Evolutionary conservation across 2,888 invertebrate species (phyloP), one percentile per base, ranked within the genome.

Genomic region (Cephus pygmeus): DNA sequence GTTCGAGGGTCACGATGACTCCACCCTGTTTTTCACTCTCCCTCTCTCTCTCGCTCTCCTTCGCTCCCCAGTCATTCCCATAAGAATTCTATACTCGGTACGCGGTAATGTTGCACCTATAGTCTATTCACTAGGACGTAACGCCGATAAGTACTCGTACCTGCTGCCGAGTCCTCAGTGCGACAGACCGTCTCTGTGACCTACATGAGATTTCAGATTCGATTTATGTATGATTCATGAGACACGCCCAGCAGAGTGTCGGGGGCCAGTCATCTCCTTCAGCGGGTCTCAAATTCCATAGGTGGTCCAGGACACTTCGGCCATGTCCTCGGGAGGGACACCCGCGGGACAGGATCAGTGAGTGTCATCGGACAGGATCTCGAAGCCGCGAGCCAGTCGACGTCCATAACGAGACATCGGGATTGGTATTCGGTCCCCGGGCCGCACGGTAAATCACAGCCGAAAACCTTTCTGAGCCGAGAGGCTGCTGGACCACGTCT

Each of bases 211-310:
- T 79, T 78, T 76, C 69, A 79, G 77, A 81, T 81, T 80, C 81
- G 83, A 84, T 84, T 84, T 84, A 84, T 69, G 78, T 82, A 79
- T 77, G 81, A 82, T 82, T 79, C 81, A 31, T 76, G 79, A 76
- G 83, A 71, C 83, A 80, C 82, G 77, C 84, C 84, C 76, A 71
- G 79, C 73, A 79, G 81, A 76, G 78, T 76, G 84, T 83, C 79
- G 35, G 35, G 35, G 80, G 79, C 81, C 79, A 83, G 81, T 83
- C 84, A 82, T 83, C 82, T 75, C 23, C 56, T 74, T 81, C 80
- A 77, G 76, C 56, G 79, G 80, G 79, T 79, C 79, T 79, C 79
- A 78, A 80, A 78, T 82, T 84, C 76, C 79, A 80, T 78, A 82
- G 83, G 56, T 56, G 56, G 56, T 56, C 56, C 56, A 56, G 23